phyloP scores from a whole-genome alignment of 2,113 vertebrate genomes.

The Euleptes europaea region DNA sequence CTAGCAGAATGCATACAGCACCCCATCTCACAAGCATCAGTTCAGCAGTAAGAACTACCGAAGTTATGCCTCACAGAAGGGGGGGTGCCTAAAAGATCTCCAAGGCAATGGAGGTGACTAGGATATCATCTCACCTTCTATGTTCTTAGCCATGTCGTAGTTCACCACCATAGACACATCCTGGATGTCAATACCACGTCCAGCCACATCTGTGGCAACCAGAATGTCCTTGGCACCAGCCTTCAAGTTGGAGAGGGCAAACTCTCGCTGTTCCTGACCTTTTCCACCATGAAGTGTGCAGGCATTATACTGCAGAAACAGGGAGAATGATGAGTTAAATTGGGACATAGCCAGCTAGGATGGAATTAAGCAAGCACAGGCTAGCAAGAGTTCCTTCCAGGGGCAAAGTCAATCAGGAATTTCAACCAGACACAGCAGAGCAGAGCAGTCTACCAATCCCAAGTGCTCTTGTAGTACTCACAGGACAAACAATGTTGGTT shows the following conservation, averaged over 20 bases:
- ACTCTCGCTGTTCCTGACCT: constrained; percentile 97
- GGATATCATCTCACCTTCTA: constrained; percentile 83
- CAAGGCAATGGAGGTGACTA: neutral
- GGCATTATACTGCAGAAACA: constrained; percentile 87
- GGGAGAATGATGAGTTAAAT: rapidly evolving
- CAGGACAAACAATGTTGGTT: neutral
- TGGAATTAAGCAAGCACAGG: neutral
- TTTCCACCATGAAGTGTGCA: constrained; percentile 97
- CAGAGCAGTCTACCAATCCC: neutral
- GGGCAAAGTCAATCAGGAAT: neutral
- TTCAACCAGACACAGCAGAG: too few species aligned
- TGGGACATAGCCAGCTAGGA: rapidly evolving
- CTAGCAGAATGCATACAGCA: too few species aligned
- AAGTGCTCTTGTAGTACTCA: neutral
- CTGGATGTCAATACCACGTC: constrained; percentile 97
- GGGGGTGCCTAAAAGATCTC: neutral
- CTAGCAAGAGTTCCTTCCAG: neutral
- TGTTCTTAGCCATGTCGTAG: constrained; percentile 99
- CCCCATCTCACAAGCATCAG: neutral
- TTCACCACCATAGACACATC: constrained; percentile 98
- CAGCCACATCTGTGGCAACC: constrained; percentile 97
- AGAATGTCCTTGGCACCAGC: constrained; percentile 97
- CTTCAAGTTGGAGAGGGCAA: constrained; percentile 96
- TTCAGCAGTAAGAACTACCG: neutral
- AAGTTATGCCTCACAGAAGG: neutral